phyloP scores from a whole-genome alignment of 2,797 vertebrate species.

The Poeciliopsis gracilis region DNA sequence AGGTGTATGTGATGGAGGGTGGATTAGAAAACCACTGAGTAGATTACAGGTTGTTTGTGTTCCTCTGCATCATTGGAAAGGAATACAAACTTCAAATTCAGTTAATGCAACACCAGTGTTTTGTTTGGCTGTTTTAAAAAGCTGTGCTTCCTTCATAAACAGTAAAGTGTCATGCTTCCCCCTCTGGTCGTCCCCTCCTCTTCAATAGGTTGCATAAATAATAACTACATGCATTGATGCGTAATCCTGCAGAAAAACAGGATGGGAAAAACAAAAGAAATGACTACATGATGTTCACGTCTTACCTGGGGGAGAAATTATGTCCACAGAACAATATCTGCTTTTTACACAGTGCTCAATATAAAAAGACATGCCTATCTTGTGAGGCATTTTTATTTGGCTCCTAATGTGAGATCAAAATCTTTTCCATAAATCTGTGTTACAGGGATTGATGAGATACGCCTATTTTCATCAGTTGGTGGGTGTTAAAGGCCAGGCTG shows the following conservation, averaged over 20 bases:
- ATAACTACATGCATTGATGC: background rate
- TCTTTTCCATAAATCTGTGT: constrained; percentile 2
- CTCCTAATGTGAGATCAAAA: constrained; percentile 16
- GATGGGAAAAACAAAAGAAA: background rate
- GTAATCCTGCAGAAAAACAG: background rate
- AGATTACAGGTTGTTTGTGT: background rate
- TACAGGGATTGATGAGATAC: background rate
- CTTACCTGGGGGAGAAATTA: background rate
- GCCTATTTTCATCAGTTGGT: constrained; percentile 10
- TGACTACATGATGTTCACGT: background rate
- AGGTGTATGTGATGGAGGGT: background rate
- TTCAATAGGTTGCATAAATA: constrained; percentile 1
- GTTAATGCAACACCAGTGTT: background rate
- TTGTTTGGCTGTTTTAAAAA: background rate
- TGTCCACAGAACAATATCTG: background rate
- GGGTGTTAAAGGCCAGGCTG: constrained; percentile 25
- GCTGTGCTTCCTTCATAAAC: background rate
- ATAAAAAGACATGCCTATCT: background rate
- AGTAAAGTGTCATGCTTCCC: background rate
- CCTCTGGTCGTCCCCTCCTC: background rate
- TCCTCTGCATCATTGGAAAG: background rate
- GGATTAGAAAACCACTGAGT: background rate
- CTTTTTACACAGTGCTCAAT: background rate
- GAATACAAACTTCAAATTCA: background rate
- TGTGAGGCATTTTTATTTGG: constrained; percentile 24